Evolutionary conservation across 2,797 vertebrate genomes (phyloP), one percentile per base, ranked within the genome.

Genomic region (Anniella stebbinsi): DNA sequence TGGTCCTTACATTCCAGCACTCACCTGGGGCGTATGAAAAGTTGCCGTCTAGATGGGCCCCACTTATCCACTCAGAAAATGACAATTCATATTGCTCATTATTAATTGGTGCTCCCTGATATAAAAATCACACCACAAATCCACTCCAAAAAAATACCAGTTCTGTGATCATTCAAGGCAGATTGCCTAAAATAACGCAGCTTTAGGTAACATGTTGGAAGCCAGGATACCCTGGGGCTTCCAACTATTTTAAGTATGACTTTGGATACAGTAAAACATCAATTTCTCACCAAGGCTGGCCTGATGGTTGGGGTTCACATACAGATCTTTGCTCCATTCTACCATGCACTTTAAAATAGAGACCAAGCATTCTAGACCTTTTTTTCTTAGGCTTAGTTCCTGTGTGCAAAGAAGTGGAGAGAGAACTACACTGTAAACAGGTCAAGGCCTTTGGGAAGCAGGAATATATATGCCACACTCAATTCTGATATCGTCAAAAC

Each of bases 261-360:
- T 51, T 57, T 25, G 18, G 13, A 87, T 80, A 25, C 12, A 51
- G 0, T 45, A 84, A 13, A 6, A 23, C 0, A 0, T 25, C 25
- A 36, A 30, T 72, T 78, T 87, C 98, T 98, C 95, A 99, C 99
- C 99, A 1, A 99, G 97, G 96, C 97, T 98, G 85, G 98, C 95
- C 94, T 99, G 99, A 87, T 99, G 98, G 95, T 99, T 99, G 1
- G 99, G 99, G 91, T 99, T 99, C 96, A 99, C 98, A 23, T 99
- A 99, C 90, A 99, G 97, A 96, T 99, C 99, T 97, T 98, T 99
- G 97, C 99, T 99, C 99, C 99, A 99, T 93, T 99, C 99, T 92
- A 99, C 99, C 99, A 99, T 99, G 95, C 99, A 99, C 95, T 99
- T 99, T 87, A 99, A 97, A 94, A 99, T 98, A 88, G 99, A 99